Conservation (phyloP, 2,797 vertebrate genomes). For the Syngnathus rostellatus region DNA sequence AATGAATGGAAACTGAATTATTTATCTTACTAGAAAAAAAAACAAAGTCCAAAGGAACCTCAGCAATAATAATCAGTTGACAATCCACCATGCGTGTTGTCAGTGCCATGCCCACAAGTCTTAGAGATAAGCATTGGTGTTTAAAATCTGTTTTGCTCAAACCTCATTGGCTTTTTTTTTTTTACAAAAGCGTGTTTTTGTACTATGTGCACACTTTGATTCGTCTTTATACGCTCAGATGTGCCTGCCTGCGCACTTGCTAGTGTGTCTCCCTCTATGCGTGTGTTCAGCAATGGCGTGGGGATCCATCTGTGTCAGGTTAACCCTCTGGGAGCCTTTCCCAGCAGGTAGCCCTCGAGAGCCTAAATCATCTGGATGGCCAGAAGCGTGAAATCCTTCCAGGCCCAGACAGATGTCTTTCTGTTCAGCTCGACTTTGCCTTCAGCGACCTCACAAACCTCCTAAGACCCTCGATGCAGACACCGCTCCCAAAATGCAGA, state of each 20-base stretch:
- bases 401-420: constrained; percentile 79
- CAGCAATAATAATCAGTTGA: background rate
- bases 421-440: constrained; percentile 45
- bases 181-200: constrained; percentile 22
- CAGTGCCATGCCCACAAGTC: background rate
- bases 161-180: constrained; percentile 28
- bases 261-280: constrained; percentile 31
- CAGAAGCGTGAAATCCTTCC: constrained; percentile 89
- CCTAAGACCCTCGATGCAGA: constrained; percentile 41
- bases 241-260: constrained; percentile 13
- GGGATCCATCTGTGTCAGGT: constrained; percentile 74
- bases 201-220: constrained; percentile 38
- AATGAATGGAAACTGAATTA: background rate
- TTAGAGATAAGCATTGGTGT: constrained; percentile 8
- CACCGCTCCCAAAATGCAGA: constrained; percentile 29
- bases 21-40: background rate
- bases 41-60: background rate
- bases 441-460: constrained; percentile 48
- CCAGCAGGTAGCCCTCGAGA: constrained; percentile 82
- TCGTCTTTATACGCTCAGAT: constrained; percentile 28
- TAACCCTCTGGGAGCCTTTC: constrained; percentile 74
- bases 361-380: constrained; percentile 89
- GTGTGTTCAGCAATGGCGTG: constrained; percentile 48
- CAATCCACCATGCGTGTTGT: background rate
- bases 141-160: constrained; percentile 3